A percentile compares a stretch with the other conserved stretches of the same genome.
Evolutionary conservation across 2,113 vertebrate species (phyloP).

Genomic region (Promerops cafer): DNA sequence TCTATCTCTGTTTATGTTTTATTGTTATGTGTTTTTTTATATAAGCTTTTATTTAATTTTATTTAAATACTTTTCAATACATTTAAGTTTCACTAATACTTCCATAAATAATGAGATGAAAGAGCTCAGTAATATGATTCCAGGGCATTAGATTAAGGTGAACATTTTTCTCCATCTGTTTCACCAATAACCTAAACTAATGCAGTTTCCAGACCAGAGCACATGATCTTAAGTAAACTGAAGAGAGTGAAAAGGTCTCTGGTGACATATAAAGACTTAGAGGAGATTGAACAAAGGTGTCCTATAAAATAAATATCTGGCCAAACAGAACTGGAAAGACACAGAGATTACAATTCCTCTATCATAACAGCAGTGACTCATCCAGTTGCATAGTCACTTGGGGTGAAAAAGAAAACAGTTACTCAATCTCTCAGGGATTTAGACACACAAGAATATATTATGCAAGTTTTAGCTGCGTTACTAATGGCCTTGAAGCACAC

Average conservation of each 20-base stretch:
- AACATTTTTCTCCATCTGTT: constrained; percentile 21
- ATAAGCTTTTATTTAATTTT: neutral
- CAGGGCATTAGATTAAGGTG: neutral
- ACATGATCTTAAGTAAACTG: neutral
- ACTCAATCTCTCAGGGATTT: constrained; percentile 54
- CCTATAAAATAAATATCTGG: constrained; percentile 12
- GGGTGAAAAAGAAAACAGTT: constrained; percentile 58
- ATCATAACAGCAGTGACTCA: constrained; percentile 48
- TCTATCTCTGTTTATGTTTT: neutral
- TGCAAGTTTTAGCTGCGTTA: constrained; percentile 49
- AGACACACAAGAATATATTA: constrained; percentile 54
- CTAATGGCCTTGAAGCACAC: constrained; percentile 51
- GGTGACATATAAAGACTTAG: neutral
- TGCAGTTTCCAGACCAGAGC: neutral
- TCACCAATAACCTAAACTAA: neutral
- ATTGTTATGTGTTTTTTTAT: neutral
- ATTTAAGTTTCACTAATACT: neutral
- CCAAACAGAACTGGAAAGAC: constrained; percentile 21
- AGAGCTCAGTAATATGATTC: neutral
- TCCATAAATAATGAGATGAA: neutral
- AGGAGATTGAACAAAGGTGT: constrained; percentile 23
- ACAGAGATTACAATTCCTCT: neutral
- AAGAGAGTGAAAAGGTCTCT: constrained; percentile 16
- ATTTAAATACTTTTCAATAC: neutral
- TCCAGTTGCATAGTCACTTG: constrained; percentile 22